Evolutionary conservation across 1,140 invertebrate genomes (phyloP).

Genomic region (Trichonephila clavata): DNA sequence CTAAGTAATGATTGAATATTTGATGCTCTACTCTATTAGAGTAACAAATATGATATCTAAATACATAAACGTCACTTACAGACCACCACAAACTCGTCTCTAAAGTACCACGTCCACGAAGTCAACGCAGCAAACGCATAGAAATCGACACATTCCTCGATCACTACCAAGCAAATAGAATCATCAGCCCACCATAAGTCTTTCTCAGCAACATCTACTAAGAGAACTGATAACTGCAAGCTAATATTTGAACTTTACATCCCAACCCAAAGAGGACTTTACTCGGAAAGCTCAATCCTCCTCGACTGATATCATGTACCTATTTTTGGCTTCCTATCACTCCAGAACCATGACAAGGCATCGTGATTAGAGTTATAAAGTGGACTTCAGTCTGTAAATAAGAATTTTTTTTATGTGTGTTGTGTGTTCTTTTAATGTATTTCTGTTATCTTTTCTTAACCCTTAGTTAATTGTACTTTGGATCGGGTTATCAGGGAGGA

Average conservation of each 20-base stretch:
- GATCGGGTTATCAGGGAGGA: constrained; percentile 4
- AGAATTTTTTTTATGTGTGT: not conserved
- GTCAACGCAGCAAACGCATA: constrained; percentile 50
- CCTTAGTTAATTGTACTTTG: constrained; percentile 51
- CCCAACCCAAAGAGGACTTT: not conserved
- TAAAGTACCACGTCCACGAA: constrained; percentile 62
- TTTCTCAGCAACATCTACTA: not conserved
- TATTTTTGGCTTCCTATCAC: constrained; percentile 56
- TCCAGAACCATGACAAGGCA: not conserved
- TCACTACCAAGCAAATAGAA: not conserved
- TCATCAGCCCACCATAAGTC: constrained; percentile 1
- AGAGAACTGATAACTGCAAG: constrained; percentile 15
- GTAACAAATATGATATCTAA: not conserved
- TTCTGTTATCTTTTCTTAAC: not conserved
- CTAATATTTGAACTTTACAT: constrained; percentile 34
- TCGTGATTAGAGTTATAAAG: constrained; percentile 55
- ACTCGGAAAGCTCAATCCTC: not conserved
- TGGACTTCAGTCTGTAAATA: constrained; percentile 50
- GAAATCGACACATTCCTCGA: constrained; percentile 56
- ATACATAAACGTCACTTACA: not conserved
- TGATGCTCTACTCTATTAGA: too few species aligned
- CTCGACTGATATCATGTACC: not conserved
- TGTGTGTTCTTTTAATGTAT: constrained; percentile 33
- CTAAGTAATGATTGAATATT: too few species aligned
- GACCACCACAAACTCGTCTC: not conserved